Conservation (phyloP, 1,140 invertebrate species). For the Euschistus heros region DNA sequence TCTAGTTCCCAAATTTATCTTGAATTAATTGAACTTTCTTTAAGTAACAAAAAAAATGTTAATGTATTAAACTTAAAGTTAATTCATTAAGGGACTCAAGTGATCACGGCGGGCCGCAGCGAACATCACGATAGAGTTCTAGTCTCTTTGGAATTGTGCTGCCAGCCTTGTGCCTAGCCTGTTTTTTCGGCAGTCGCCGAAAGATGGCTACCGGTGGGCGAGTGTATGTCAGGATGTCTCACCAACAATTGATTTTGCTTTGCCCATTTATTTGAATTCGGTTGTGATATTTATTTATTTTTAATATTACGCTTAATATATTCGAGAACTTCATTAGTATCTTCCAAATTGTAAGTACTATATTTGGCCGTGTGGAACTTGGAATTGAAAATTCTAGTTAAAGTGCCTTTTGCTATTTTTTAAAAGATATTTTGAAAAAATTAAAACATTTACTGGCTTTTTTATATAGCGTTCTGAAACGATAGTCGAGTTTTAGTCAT, state of each 20-base stretch:
- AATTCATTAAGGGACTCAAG: too few species aligned
- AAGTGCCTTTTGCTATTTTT: background rate
- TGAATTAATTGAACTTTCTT: too few species aligned
- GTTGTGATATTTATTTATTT: constrained; percentile 2
- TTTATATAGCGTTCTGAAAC: too few species aligned
- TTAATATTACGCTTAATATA: background rate
- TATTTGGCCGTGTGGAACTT: background rate
- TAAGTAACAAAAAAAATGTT: too few species aligned
- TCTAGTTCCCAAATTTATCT: too few species aligned
- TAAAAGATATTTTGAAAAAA: too few species aligned
- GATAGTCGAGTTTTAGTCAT: too few species aligned
- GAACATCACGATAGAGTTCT: too few species aligned
- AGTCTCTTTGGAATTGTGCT: too few species aligned
- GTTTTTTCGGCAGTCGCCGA: constrained; percentile 15
- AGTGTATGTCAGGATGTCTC: constrained; percentile 1
- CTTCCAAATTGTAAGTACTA: constrained; percentile 5
- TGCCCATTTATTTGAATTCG: constrained; percentile 14
- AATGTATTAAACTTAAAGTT: too few species aligned
- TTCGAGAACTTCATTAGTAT: constrained; percentile 3
- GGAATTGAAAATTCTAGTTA: background rate
- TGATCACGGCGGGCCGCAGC: too few species aligned
- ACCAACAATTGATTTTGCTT: constrained; percentile 6
- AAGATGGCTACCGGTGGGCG: constrained; percentile 16
- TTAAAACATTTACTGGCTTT: too few species aligned
- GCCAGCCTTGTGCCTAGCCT: constrained; percentile 7